Evolutionary conservation across 2,797 vertebrate species (phyloP).

Genomic region (Lindbergichthys nudifrons): DNA sequence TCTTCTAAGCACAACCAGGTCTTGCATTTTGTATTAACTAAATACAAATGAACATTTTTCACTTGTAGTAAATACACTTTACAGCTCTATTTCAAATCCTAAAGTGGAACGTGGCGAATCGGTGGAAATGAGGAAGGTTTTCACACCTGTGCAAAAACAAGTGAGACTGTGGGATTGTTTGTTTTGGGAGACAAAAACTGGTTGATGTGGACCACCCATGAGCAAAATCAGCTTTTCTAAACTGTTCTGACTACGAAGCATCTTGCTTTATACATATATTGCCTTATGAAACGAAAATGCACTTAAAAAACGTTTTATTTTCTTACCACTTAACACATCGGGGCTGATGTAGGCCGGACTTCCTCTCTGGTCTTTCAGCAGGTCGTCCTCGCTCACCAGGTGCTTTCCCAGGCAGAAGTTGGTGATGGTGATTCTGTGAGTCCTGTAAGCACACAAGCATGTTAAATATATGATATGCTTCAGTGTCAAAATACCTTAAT

Average conservation of each 20-base stretch:
- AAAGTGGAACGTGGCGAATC: neutral
- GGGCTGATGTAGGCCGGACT: slow-evolving; percentile 99
- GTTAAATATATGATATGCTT: slow-evolving; percentile 8
- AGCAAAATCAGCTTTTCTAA: neutral
- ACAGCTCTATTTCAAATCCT: neutral
- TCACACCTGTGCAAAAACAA: slow-evolving; percentile 26
- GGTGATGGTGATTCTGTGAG: slow-evolving; percentile 97
- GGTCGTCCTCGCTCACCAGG: slow-evolving; percentile 97
- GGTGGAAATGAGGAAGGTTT: slow-evolving; percentile 6
- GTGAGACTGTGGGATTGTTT: neutral
- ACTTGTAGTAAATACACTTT: neutral
- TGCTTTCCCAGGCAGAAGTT: slow-evolving; percentile 99
- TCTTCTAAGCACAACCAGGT: slow-evolving; percentile 9
- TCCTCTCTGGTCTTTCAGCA: slow-evolving; percentile 98
- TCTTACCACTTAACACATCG: slow-evolving; percentile 95
- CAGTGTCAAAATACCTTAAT: neutral
- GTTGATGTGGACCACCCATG: neutral
- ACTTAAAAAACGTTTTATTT: neutral
- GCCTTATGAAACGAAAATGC: neutral
- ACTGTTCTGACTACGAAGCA: neutral
- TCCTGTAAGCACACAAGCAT: slow-evolving; percentile 80
- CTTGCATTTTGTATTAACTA: neutral
- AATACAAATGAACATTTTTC: neutral
- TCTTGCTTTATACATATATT: neutral
- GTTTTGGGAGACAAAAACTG: slow-evolving; percentile 24